Base-by-base conservation (phyloP, 2,113 vertebrate genomes). In the Platysternon megacephalum region DNA sequence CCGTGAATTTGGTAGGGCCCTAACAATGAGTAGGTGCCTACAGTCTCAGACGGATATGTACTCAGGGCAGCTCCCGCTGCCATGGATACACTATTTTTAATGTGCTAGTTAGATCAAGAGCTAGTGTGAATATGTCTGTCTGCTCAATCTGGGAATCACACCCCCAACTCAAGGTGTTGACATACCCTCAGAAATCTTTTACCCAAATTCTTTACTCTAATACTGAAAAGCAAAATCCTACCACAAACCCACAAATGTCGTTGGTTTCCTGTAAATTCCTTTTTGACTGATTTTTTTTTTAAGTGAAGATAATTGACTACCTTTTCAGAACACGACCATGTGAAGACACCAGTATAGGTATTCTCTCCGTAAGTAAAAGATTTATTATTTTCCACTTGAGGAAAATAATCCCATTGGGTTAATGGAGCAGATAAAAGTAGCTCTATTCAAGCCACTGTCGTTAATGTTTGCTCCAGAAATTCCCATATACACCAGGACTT, bases 351-450 rank as follows among this genome's bases (percentile, higher is more conserved):
- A 84, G 85, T 39, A 76, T 51, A 86, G 85, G 21, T 44, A 61
- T 35, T 29, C 48, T 91, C 86, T 87, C 86, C 74, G 74, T 29
- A 58, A 82, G 17, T 39, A 39, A 72, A 39, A 39, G 68, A 87
- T 90, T 85, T 88, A 90, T 51, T 82, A 74, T 65, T 81, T 82
- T 79, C 79, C 76, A 86, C 55, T 93, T 58, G 58, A 91, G n/a
- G 82, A 93, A 93, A 93, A 84, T 78, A 91, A 86, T 87, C 94
- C 49, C 86, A 44, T 2, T 53, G 85, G 86, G 89, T 84, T 91
- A 94, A 96, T 42, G 53, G 82, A 90, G 55, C 93, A 97, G 86
- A 91, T 21, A 39, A 24, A 94, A 91, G 53, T 29, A 93, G 55
- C 29, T 91, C 81, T 55, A 76, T 84, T 93, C 88, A 84, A 91